Evolutionary conservation across 1,140 invertebrate species (phyloP).

Genomic region (Lepidurus arcticus): DNA sequence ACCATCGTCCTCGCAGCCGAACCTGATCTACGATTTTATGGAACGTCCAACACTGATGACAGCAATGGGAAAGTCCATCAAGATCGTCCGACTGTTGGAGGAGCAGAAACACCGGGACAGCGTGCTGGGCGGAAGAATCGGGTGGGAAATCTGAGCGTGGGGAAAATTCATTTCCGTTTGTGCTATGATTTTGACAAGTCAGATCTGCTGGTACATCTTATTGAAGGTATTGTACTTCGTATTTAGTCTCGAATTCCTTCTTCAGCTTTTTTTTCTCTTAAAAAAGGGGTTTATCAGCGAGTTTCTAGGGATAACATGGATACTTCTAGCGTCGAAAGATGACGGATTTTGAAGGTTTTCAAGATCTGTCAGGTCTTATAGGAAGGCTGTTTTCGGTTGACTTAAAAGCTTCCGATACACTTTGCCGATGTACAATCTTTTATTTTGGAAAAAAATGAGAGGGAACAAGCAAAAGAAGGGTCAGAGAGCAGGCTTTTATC

Average conservation of each 20-base stretch:
- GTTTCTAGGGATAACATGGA: no score
- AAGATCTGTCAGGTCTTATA: no score
- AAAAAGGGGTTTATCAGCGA: not conserved
- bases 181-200: constrained; percentile 85
- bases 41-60: not conserved
- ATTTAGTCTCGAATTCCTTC: not conserved
- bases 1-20: constrained; percentile 44
- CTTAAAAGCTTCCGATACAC: no score
- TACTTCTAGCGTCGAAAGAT: no score
- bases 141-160: constrained; percentile 52
- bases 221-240: constrained; percentile 61
- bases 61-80: not conserved
- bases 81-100: not conserved
- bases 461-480: no score
- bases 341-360: no score
- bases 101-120: not conserved
- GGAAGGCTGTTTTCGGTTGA: no score
- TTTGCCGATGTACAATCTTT: no score
- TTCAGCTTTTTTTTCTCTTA: not conserved
- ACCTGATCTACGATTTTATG: not conserved
- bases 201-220: constrained; percentile 77
- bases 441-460: no score
- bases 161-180: constrained; percentile 72
- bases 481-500: no score
- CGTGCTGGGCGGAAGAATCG: not conserved